These are phyloP conservation scores for Lamellibrachia luymesi DNA, from an alignment of 1,140 invertebrate genomes.

Conservation along the genomic window DNA sequence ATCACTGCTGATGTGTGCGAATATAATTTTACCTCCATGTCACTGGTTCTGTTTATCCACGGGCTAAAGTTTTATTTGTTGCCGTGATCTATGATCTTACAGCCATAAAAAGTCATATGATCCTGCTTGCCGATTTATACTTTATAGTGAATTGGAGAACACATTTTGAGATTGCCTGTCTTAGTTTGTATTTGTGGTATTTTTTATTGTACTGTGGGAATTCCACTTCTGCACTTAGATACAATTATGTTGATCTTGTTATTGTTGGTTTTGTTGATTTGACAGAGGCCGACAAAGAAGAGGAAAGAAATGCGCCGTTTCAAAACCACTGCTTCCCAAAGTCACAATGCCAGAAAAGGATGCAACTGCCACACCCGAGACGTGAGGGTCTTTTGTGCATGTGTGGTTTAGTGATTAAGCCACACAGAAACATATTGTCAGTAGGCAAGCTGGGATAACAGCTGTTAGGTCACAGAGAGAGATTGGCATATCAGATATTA, in stretches of 20 bases:
- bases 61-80: not conserved
- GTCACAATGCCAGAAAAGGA: conserved; percentile 9
- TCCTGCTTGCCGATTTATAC: not conserved
- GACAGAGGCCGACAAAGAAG: conserved; percentile 3
- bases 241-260: not conserved
- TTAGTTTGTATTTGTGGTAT: not conserved
- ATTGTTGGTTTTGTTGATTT: not conserved
- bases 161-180: not conserved
- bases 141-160: no score
- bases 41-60: no score
- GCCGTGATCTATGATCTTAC: not conserved
- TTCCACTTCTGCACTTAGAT: not conserved
- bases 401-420: no score
- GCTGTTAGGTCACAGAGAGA: not conserved
- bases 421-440: no score
- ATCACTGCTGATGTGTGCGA: not conserved
- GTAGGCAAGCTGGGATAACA: not conserved
- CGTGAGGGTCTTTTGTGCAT: not conserved
- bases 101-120: not conserved
- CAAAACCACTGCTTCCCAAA: conserved; percentile 35
- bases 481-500: no score
- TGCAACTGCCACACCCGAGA: not conserved
- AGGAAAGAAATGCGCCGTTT: conserved; percentile 33
- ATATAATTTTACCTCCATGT: not conserved
- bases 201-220: not conserved